Base-by-base conservation (phyloP, 2,888 invertebrate genomes). In the Caenorhabditis sp. region DNA sequence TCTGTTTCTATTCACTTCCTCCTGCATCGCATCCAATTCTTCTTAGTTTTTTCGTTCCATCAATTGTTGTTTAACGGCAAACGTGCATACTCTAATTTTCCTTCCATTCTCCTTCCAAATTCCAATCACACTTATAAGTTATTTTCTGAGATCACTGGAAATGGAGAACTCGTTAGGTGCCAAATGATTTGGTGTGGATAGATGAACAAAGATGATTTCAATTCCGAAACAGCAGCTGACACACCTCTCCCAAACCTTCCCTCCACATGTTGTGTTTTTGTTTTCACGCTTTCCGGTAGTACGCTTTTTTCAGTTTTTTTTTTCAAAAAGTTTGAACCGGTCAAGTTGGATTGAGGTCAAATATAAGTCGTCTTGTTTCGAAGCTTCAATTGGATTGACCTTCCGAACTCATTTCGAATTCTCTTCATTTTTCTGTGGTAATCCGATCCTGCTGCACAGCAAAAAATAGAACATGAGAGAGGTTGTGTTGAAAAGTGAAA, bases 201-300 rank as follows among this genome's bases (percentile, higher is more conserved):
- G 70, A 70, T 79, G 70, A 70, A 79, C 79, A 79, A 79, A 79
- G 79, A 79, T 79, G 79, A 79, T 59, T 70, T 70, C 79, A 77
- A 77, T 69, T 63, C 69, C 77, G 70, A 79, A 70, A 64, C 70
- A 70, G 56, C 79, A 79, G 64, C 79, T 79, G 79, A 79, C 79
- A 79, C 70, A 64, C 63, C n/a, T n/a, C n/a, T n/a, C 58, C 77
- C 61, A 63, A 31, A 58, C 19, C 26, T 63, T 56, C 47, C 47
- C 31, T 59, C 56, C 63, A 24, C 56, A 47, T 70, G 56, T 70
- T 70, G 70, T 69, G 61, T 69, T 69, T 79, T 70, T 79, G 70
- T 79, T 79, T 79, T 77, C 77, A 63, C 54, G 68, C 68, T 77
- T 58, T 69, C 64, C 79, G 70, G 79, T 79, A 70, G 77, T 77